Conservation (phyloP, 2,888 invertebrate genomes). For the Spodoptera exigua region DNA sequence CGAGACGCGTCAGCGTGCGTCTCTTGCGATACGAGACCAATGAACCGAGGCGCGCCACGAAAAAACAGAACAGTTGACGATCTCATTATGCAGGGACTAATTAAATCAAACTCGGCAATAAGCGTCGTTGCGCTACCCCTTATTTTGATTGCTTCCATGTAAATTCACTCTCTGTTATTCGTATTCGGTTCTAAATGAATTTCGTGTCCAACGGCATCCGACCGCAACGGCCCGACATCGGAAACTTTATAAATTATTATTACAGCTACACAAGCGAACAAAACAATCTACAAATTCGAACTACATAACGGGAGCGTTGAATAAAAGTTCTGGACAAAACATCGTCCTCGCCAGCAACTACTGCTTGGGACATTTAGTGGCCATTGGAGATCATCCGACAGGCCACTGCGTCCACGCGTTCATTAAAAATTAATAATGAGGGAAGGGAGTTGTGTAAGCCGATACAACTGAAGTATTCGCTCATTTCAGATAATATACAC, state of each 20-base stretch:
- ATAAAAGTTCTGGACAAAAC: conserved; percentile 73
- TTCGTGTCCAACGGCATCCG: conserved; percentile 73
- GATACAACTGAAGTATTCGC: conserved; percentile 57
- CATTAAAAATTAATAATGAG: conserved; percentile 45
- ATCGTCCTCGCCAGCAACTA: conserved; percentile 43
- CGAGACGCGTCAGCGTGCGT: conserved; percentile 14
- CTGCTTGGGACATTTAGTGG: conserved; percentile 33
- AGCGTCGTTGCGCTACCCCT: conserved; percentile 71
- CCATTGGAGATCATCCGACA: conserved; percentile 36
- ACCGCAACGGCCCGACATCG: conserved; percentile 72
- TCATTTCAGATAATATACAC: conserved; percentile 62
- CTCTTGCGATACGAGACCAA: conserved; percentile 21
- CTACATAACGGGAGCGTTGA: conserved; percentile 70
- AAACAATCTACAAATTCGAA: conserved; percentile 77
- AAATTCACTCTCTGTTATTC: conserved; percentile 76
- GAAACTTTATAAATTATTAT: conserved; percentile 82
- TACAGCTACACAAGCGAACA: conserved; percentile 69
- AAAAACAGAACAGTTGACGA: conserved; percentile 71
- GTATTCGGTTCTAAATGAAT: conserved; percentile 80
- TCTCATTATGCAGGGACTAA: conserved; percentile 74
- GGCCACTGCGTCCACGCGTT: conserved; percentile 27
- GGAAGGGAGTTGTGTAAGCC: conserved; percentile 55
- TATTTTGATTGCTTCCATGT: conserved; percentile 83
- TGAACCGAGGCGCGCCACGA: conserved; percentile 53
- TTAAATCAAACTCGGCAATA: conserved; percentile 78